Base-by-base conservation (phyloP, 2,113 vertebrate species). In the Abramis brama region DNA sequence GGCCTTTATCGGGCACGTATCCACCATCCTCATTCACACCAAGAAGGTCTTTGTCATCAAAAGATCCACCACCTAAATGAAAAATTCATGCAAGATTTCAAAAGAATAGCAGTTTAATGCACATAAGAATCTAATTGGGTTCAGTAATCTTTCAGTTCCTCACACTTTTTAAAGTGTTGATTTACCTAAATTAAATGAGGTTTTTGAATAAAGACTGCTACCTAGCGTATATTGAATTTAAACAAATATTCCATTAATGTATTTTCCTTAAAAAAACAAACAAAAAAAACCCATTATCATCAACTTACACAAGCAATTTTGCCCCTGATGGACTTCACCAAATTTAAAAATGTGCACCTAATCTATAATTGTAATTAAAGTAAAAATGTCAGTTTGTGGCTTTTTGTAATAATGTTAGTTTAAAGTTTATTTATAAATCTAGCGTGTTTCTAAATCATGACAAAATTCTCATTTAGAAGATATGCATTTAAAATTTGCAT, bases 1-100 rank as follows among this genome's bases (percentile, higher is more conserved):
- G 17, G 30, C 89, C 89, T 39, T 86, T 85, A 2, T 95, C 94
- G 6, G 94, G 95, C 1, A 91, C 91, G 88, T 92, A 91, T 25
- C 30, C 89, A 8, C 30, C 71, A 0, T 66, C 90, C 0, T 2
- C 33, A 2, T 2, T 9, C 0, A 90, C 0, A 0, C 66, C 74
- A 0, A 6, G 0, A 60, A 96, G 89, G 86, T 94, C 94, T 0
- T 9, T 5, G 87, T 94, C 92, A 2, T 0, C 70, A 0, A 96
- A 90, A 2, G 0, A 4, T 70, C 87, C 91, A 10, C 87, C 92
- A 30, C 91, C 95, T 95, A 64, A 1, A 84, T 68, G 30, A 87
- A 86, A 4, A 0, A 36, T 1, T 0, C 55, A 71, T 21, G 25
- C 13, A 76, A 68, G 50, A 55, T 21, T 64, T 75, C 1, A 75